These are phyloP conservation scores for Kryphioiulus occultus DNA, from an alignment of 2,888 invertebrate species.

Conservation along the genomic window DNA sequence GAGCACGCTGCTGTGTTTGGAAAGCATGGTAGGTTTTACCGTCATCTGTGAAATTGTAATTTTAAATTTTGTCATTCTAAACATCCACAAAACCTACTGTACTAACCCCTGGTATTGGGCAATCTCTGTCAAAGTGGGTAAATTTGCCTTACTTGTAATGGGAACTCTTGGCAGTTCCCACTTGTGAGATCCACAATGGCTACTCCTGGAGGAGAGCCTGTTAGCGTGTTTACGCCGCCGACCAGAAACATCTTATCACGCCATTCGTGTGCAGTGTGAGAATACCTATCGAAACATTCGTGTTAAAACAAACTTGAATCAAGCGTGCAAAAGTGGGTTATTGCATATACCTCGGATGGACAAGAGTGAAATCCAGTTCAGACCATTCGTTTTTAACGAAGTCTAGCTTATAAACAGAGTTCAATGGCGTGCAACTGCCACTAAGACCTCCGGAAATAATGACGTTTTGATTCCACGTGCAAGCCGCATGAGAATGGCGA, in stretches of 20 bases:
- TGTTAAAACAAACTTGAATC: background rate
- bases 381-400: slow-evolving; percentile 57
- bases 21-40: slow-evolving; percentile 59
- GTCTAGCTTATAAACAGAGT: slow-evolving; percentile 56
- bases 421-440: slow-evolving; percentile 57
- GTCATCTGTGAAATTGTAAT: slow-evolving; percentile 2
- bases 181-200: slow-evolving; percentile 60
- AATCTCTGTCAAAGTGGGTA: background rate
- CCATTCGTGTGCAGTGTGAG: slow-evolving; percentile 61
- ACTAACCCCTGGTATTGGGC: background rate
- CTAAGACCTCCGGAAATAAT: slow-evolving; percentile 61
- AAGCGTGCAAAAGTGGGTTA: background rate
- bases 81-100: too few relatives aligned
- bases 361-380: slow-evolving; percentile 54
- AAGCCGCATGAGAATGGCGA: slow-evolving; percentile 60
- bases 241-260: slow-evolving; percentile 60
- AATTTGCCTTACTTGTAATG: slow-evolving; percentile 59
- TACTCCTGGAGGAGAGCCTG: slow-evolving; percentile 61
- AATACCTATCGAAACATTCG: slow-evolving; percentile 59
- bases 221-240: slow-evolving; percentile 61
- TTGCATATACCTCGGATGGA: slow-evolving; percentile 53
- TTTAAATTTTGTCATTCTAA: background rate
- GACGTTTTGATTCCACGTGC: slow-evolving; percentile 56
- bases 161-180: slow-evolving; percentile 58
- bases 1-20: slow-evolving; percentile 60